Conservation (phyloP, 2,113 vertebrate species). For the Oreamnos americanus region DNA sequence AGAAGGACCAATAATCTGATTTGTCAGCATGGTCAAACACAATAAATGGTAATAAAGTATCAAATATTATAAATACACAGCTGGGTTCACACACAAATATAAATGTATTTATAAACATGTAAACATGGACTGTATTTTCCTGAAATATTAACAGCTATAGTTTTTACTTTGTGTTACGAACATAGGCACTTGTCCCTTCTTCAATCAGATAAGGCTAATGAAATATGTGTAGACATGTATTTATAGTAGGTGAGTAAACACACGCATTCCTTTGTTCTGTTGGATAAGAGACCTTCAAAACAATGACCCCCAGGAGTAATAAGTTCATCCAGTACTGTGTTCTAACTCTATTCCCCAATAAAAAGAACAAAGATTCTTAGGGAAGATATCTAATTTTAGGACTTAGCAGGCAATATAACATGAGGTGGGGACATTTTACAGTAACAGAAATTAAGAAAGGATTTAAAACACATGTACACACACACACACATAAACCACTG, state of each 20-base stretch:
- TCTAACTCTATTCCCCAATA: not conserved
- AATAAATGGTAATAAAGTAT: not conserved
- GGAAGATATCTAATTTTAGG: not conserved
- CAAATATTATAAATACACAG: not conserved
- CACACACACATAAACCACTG: not conserved
- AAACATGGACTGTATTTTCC: not conserved
- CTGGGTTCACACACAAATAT: not conserved
- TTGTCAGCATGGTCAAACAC: not conserved
- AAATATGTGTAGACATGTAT: not conserved
- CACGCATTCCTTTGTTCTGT: not conserved
- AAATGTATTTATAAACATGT: not conserved
- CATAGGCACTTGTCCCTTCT: not conserved
- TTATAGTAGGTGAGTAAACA: not conserved
- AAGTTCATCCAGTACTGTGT: not conserved
- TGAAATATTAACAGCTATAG: not conserved
- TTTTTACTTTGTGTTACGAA: not conserved
- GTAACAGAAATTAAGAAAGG: not conserved
- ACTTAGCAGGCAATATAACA: not conserved
- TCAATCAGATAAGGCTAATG: not conserved
- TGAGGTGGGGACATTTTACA: not conserved
- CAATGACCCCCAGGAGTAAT: not conserved
- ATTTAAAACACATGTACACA: not conserved
- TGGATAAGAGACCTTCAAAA: not conserved
- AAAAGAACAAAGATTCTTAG: not conserved
- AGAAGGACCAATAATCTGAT: not conserved